phyloP scores from a whole-genome alignment of 2,888 invertebrate species.

The Ornithoptera alexandrae region DNA sequence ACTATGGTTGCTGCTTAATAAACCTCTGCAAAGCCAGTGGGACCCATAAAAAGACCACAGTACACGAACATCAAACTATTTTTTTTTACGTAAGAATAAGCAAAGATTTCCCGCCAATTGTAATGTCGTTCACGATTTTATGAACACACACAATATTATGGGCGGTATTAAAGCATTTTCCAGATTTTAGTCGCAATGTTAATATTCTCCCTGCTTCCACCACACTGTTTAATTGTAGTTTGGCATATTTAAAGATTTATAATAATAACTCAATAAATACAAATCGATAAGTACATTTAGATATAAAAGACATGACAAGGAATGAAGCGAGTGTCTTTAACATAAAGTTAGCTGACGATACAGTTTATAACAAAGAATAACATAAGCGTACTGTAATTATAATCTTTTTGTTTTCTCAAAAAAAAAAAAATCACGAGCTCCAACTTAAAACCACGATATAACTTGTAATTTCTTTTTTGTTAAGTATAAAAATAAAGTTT shows the following conservation, averaged over 20 bases:
- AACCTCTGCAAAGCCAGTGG: too few species aligned
- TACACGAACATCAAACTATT: not conserved
- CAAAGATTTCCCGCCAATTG: too few species aligned
- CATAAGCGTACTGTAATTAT: not conserved
- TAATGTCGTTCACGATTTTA: too few species aligned
- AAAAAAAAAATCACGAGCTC: not conserved
- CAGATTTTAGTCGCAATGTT: too few species aligned
- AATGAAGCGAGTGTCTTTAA: conserved; percentile 15
- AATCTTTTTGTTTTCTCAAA: not conserved
- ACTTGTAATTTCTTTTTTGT: not conserved
- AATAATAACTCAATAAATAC: conserved; percentile 4
- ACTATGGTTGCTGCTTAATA: too few species aligned
- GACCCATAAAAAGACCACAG: not conserved
- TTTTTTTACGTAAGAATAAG: too few species aligned
- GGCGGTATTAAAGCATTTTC: too few species aligned
- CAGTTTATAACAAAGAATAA: conserved; percentile 1
- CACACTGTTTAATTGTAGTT: too few species aligned
- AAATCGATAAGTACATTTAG: conserved; percentile 12
- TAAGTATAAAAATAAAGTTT: not conserved
- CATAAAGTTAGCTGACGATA: conserved; percentile 20
- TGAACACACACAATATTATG: too few species aligned
- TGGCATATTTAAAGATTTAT: not conserved
- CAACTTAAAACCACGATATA: not conserved
- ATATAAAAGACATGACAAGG: conserved; percentile 10
- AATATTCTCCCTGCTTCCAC: too few species aligned